phyloP scores from a whole-genome alignment of 2,888 invertebrate species.

The Ditula angustiorana region DNA sequence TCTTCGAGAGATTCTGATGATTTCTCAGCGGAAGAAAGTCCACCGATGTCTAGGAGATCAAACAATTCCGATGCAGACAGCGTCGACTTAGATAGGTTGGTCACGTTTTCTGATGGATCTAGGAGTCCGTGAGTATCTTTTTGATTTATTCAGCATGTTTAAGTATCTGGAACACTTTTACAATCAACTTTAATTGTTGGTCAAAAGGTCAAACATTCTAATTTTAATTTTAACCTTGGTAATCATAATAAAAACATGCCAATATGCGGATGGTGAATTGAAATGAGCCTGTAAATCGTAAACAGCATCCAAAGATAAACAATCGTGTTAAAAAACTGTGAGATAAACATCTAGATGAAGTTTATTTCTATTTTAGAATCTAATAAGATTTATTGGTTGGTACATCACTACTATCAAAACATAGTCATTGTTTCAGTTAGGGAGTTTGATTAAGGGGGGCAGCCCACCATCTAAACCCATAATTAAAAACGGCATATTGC shows the following conservation, averaged over 20 bases:
- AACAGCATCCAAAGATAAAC: background rate
- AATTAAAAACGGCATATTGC: too few relatives aligned
- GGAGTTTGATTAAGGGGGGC: too few relatives aligned
- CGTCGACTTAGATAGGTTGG: slow-evolving; percentile 56
- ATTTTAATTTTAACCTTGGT: slow-evolving; percentile 1
- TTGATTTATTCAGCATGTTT: background rate
- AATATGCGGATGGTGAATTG: background rate
- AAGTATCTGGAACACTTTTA: background rate
- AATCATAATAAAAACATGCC: background rate
- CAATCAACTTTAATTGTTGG: slow-evolving; percentile 2
- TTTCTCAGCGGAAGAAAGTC: slow-evolving; percentile 62
- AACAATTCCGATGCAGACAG: slow-evolving; percentile 62
- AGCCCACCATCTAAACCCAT: too few relatives aligned
- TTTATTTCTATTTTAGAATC: background rate
- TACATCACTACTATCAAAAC: too few relatives aligned
- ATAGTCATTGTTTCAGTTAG: too few relatives aligned
- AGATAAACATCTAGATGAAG: background rate
- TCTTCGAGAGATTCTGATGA: slow-evolving; percentile 77
- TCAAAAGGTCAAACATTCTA: background rate
- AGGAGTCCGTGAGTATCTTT: slow-evolving; percentile 60
- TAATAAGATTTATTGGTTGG: too few relatives aligned
- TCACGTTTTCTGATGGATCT: slow-evolving; percentile 58
- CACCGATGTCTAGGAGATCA: slow-evolving; percentile 50
- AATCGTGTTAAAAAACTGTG: background rate
- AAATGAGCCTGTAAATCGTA: background rate